These are phyloP conservation scores for Tenebrosternarchus preto DNA, from an alignment of 2,113 vertebrate species.

Conservation along the genomic window DNA sequence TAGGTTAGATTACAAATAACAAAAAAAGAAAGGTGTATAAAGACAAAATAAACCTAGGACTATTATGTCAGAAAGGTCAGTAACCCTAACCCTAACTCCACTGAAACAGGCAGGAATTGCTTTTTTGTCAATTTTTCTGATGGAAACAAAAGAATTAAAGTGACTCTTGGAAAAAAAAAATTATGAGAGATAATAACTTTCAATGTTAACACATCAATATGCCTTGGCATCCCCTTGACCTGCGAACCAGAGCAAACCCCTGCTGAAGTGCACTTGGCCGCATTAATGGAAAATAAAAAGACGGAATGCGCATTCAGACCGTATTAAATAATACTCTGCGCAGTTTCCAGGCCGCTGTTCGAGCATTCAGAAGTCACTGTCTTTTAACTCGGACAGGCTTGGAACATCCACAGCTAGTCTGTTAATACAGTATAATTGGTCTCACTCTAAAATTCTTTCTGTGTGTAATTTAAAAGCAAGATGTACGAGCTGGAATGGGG, in stretches of 20 bases:
- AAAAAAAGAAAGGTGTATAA: neutral
- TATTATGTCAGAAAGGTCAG: neutral
- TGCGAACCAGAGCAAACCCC: constrained; percentile 10
- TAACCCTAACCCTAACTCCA: neutral
- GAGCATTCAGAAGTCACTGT: neutral
- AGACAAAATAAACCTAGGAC: neutral
- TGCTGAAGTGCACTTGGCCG: constrained; percentile 29
- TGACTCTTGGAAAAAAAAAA: neutral
- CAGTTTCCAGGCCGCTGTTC: neutral
- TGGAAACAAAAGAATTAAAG: too few species aligned
- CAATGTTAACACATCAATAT: neutral
- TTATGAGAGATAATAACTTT: constrained; percentile 6
- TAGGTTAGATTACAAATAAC: neutral
- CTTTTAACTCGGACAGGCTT: neutral
- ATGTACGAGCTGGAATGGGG: neutral
- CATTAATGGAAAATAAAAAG: constrained; percentile 5
- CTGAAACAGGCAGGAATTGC: neutral
- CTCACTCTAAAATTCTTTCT: too few species aligned
- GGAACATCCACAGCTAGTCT: neutral
- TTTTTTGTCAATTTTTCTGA: neutral
- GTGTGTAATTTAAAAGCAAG: neutral
- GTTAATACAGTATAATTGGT: neutral
- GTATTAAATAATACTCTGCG: neutral
- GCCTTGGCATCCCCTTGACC: constrained; percentile 30
- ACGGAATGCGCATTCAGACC: constrained; percentile 22